Conservation (phyloP, 2,113 vertebrate genomes). For the Xenopus borealis region DNA sequence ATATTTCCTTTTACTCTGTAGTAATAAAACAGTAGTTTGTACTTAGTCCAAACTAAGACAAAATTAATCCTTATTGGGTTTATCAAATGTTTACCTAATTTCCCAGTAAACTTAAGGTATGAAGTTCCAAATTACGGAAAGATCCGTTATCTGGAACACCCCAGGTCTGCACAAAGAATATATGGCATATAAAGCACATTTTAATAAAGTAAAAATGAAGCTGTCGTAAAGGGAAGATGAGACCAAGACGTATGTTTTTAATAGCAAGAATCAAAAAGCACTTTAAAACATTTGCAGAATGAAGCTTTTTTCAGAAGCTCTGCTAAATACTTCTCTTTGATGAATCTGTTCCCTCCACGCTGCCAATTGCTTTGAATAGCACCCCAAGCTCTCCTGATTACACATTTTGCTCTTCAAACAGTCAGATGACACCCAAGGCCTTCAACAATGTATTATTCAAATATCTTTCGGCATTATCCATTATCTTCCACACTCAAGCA, state of each 20-base stretch:
- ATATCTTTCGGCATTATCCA: slow-evolving; percentile 35
- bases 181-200: too few species aligned
- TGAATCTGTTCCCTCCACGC: neutral
- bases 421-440: slow-evolving; percentile 28
- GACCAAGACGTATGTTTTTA: neutral
- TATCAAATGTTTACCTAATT: too few species aligned
- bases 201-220: too few species aligned
- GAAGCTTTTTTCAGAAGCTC: neutral
- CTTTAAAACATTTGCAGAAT: neutral
- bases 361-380: slow-evolving; percentile 6
- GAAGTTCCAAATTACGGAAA: too few species aligned
- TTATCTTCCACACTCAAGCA: slow-evolving; percentile 24
- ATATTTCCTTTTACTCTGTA: too few species aligned
- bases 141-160: too few species aligned
- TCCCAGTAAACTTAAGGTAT: too few species aligned
- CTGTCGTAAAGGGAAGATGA: too few species aligned
- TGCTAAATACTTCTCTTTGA: slow-evolving; percentile 35
- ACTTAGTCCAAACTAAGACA: too few species aligned
- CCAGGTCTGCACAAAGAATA: too few species aligned
- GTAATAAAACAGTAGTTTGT: too few species aligned
- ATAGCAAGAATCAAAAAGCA: neutral
- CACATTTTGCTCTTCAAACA: slow-evolving; percentile 27
- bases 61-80: too few species aligned
- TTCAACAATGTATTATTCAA: slow-evolving; percentile 37
- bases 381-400: slow-evolving; percentile 8